phyloP scores from a whole-genome alignment of 2,113 vertebrate genomes.

The Brienomyrus brachyistius region DNA sequence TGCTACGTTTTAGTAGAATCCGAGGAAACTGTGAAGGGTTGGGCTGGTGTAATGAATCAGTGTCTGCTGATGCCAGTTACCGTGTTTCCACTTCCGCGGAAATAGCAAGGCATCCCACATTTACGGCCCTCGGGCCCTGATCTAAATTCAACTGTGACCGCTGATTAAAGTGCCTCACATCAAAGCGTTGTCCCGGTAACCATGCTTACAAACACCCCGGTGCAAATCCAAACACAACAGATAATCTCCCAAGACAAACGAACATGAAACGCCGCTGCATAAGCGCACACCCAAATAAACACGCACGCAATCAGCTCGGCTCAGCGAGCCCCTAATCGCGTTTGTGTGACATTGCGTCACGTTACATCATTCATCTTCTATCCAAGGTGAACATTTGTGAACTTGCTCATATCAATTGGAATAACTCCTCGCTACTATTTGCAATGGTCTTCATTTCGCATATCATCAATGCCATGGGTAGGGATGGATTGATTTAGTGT shows the following conservation, averaged over 20 bases:
- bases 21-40: not conserved
- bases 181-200: constrained; percentile 2
- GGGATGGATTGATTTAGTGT: not conserved
- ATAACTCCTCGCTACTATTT: not conserved
- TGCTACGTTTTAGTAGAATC: not conserved
- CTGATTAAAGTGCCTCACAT: not conserved
- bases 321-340: too few species aligned
- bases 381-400: not conserved
- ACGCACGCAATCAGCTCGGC: not conserved
- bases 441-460: too few species aligned
- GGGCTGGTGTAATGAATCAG: constrained; percentile 37
- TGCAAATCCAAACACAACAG: not conserved
- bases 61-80: constrained; percentile 40
- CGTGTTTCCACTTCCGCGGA: constrained; percentile 10
- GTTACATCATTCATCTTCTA: constrained; percentile 10
- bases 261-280: not conserved
- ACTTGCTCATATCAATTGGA: not conserved
- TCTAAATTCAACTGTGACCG: not conserved
- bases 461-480: not conserved
- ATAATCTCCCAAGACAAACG: not conserved
- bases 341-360: not conserved
- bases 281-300: not conserved
- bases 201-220: not conserved
- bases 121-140: constrained; percentile 30
- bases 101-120: constrained; percentile 36